A percentile compares a stretch with the other conserved stretches of the same genome.
Conservation (phyloP, 2,888 invertebrate genomes). For the Acholoe squamosa region DNA sequence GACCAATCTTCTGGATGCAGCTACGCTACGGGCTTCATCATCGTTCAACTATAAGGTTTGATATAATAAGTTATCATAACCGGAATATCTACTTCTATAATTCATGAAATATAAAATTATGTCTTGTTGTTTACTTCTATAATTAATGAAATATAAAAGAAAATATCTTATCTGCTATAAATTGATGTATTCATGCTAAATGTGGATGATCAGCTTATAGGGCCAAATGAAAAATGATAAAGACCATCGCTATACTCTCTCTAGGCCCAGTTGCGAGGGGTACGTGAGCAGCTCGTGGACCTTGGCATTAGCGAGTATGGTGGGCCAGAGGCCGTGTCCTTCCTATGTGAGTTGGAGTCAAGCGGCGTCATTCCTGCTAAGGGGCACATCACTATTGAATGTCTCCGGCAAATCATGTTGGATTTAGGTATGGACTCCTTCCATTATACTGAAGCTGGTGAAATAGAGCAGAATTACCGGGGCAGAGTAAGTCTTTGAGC, state of each 20-base stretch:
- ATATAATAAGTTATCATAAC: too few species aligned
- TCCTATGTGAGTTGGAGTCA: constrained; percentile 65
- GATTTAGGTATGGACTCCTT: constrained; percentile 66
- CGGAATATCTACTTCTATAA: too few species aligned
- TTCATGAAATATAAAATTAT: too few species aligned
- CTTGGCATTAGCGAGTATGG: constrained; percentile 69
- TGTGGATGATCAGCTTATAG: too few species aligned
- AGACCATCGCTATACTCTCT: neutral
- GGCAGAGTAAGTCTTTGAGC: too few species aligned
- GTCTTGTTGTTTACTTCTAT: too few species aligned
- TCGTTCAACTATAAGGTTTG: constrained; percentile 59
- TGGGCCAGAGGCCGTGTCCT: constrained; percentile 39
- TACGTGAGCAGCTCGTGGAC: constrained; percentile 70
- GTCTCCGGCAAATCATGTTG: constrained; percentile 67
- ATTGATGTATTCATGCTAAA: too few species aligned
- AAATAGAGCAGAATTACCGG: too few species aligned
- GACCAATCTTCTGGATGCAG: constrained; percentile 55
- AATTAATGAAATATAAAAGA: too few species aligned
- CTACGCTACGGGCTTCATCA: neutral
- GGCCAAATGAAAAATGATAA: too few species aligned
- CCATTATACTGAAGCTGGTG: neutral
- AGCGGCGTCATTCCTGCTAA: neutral
- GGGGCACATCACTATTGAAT: constrained; percentile 64
- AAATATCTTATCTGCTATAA: too few species aligned
- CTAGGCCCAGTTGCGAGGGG: constrained; percentile 65